A percentile compares a stretch with the other conserved stretches of the same genome.
Conservation (phyloP, 2,888 invertebrate genomes). For the Chymomyza procnemis region DNA sequence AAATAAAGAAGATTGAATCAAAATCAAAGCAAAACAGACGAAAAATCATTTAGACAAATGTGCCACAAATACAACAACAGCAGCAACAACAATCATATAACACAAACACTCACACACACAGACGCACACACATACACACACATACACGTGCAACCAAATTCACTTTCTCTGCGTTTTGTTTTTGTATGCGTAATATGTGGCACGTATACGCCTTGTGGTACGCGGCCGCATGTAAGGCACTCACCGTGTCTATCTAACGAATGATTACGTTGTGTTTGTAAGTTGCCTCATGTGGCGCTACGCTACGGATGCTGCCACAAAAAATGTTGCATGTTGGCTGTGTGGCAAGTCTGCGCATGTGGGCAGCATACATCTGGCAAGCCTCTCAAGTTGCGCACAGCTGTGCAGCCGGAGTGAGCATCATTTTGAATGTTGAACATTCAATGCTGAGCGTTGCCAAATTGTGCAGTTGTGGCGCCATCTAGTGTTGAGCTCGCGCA, state of each 20-base stretch:
- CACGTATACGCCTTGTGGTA: conserved; percentile 26
- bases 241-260: conserved; percentile 64
- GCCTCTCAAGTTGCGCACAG: background rate
- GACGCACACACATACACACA: conserved; percentile 4
- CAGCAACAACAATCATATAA: background rate
- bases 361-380: background rate
- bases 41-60: conserved; percentile 34
- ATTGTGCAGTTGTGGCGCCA: background rate
- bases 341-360: background rate
- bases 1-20: background rate
- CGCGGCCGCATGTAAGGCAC: conserved; percentile 38
- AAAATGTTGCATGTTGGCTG: background rate
- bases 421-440: too few relatives aligned
- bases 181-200: conserved; percentile 30
- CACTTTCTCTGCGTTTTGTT: conserved; percentile 19
- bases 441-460: background rate
- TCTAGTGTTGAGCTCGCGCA: background rate
- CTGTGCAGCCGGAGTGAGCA: background rate
- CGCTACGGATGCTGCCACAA: conserved; percentile 1
- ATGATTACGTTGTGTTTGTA: conserved; percentile 29
- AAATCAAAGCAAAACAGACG: background rate
- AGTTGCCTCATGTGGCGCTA: conserved; percentile 17
- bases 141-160: background rate
- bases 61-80: background rate
- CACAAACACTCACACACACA: background rate